Evolutionary conservation across 1,140 invertebrate species (phyloP), one percentile per base, ranked within the genome.

Genomic region (Euura saliciscinereae): DNA sequence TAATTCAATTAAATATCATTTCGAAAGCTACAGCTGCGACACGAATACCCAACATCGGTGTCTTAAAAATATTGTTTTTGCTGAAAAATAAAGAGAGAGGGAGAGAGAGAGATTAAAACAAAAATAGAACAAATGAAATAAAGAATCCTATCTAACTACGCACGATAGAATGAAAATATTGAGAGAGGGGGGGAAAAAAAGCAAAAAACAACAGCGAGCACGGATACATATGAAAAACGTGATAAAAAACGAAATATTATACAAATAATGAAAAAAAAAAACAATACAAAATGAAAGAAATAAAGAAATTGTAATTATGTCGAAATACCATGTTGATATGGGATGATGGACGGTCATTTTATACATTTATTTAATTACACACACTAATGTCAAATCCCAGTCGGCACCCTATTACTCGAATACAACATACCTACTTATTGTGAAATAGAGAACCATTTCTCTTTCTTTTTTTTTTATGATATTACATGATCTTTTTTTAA

Each of bases 361-460:
- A 83, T 85, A 85, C 82, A 80, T 84, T 85, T 84, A 84, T 85
- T 84, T 84, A 80, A 82, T 79, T 79, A 80, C 79, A 79, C 70
- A 79, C 75, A 74, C 73, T 59, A 77, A 28, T 71, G 73, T 74
- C 66, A 70, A 74, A 70, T 78, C 67, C 72, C 65, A 69, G 73
- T 84, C 28, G 81, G 81, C 80, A 81, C 82, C 28, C 78, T 73
- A 69, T 80, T 59, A 8, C 6, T 59, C 0, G 13, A 59, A 59
- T 59, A n/a, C n/a, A n/a, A 59, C 8, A n/a, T n/a, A 59, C 8
- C 51, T 59, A n/a, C n/a, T 59, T 59, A 7, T 59, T 59, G 8
- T 10, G n/a, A 10, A 59, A 59, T 59, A 59, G 10, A 59, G 10
- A 11, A 59, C 51, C 51, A 28, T 28, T 28, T n/a, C n/a, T n/a